Conservation (phyloP, 2,113 vertebrate species). For the Hypomesus transpacificus region DNA sequence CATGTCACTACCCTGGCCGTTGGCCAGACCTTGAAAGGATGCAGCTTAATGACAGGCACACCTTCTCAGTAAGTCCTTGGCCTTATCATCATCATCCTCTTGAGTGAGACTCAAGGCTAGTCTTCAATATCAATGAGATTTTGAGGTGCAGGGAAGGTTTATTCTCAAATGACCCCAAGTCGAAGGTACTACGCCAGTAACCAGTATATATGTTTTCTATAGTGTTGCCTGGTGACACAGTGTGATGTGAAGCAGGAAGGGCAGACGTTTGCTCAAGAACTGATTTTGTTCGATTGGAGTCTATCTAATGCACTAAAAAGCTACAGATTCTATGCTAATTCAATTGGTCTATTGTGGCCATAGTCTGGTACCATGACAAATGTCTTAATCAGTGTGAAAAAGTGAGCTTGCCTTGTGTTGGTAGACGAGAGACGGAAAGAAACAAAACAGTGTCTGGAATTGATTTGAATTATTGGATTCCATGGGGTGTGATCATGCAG, state of each 20-base stretch:
- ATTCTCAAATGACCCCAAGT: no score
- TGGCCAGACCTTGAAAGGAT: constrained; percentile 27
- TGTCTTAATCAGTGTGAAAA: constrained; percentile 22
- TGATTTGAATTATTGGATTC: constrained; percentile 51
- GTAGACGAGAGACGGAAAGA: constrained; percentile 16
- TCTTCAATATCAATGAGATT: neutral
- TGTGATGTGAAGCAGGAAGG: no score
- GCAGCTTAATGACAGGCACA: constrained; percentile 3
- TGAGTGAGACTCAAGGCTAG: neutral
- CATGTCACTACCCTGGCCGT: constrained; percentile 29
- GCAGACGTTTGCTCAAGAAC: no score
- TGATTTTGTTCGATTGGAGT: no score
- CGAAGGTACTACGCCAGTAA: no score
- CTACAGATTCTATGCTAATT: constrained; percentile 1
- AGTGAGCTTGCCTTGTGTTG: constrained; percentile 17
- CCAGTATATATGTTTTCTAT: no score
- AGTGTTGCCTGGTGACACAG: no score
- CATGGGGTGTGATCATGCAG: constrained; percentile 39
- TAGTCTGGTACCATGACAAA: constrained; percentile 34
- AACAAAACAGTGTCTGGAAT: constrained; percentile 27
- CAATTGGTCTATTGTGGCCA: neutral
- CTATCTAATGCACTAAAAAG: no score
- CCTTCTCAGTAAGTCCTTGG: neutral
- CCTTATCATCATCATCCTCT: constrained; percentile 21
- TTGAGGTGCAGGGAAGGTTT: neutral